These are phyloP conservation scores for Ditylenchus weischeri DNA, from an alignment of 2,888 invertebrate genomes.

Conservation along the genomic window DNA sequence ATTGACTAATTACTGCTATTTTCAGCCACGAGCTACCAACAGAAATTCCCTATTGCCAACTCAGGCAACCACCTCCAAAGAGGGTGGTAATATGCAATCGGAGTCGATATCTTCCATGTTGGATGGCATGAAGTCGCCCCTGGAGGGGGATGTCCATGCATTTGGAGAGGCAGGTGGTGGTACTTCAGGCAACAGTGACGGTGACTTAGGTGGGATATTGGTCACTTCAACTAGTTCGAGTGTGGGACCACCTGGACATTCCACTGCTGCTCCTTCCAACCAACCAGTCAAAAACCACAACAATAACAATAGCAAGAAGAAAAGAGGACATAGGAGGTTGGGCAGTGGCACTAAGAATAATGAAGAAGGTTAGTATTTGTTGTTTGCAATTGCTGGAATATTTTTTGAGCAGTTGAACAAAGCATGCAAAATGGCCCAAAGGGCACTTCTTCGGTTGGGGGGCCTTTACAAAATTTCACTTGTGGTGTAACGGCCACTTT, in stretches of 20 bases:
- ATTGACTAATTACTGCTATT: no score
- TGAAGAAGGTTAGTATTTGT: constrained; percentile 27
- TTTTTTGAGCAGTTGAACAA: no score
- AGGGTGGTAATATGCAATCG: constrained; percentile 14
- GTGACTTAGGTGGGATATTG: constrained; percentile 15
- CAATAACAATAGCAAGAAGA: constrained; percentile 65
- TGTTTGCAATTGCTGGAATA: no score
- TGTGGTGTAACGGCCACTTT: no score
- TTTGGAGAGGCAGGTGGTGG: constrained; percentile 7
- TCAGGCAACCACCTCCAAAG: constrained; percentile 21
- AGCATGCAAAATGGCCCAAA: no score
- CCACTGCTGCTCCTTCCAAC: constrained; percentile 65
- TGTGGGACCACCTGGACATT: constrained; percentile 61
- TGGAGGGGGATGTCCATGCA: constrained; percentile 19
- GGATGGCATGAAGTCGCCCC: constrained; percentile 24
- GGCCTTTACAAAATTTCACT: no score
- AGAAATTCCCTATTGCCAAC: constrained; percentile 27
- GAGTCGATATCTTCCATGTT: constrained; percentile 23
- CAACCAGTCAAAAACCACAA: constrained; percentile 73
- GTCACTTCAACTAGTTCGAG: constrained; percentile 32
- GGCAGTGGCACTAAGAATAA: constrained; percentile 38
- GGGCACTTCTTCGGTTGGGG: no score
- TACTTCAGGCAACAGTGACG: constrained; percentile 2
- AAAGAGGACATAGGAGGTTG: constrained; percentile 35
- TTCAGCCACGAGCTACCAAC: constrained; percentile 11